Evolutionary conservation across 2,888 invertebrate genomes (phyloP), one percentile per base, ranked within the genome.

Genomic region (Arenicola marina): DNA sequence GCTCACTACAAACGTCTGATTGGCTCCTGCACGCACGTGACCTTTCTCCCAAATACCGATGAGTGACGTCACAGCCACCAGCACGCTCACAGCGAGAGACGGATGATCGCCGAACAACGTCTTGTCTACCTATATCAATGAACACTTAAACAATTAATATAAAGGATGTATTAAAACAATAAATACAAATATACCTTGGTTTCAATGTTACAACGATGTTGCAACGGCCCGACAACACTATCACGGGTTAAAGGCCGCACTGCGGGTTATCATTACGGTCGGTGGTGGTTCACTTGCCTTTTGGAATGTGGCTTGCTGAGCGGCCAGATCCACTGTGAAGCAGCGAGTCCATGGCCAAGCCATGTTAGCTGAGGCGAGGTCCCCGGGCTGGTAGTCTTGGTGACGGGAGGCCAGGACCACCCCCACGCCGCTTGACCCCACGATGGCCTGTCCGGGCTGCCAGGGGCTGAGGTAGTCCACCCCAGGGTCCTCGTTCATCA

Each of bases 401-500:
- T 73, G 67, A 21, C 59, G 64, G 33, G 76, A 75, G 51, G 69
- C 54, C 7, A 71, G 45, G 2, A 82, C 75, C 26, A 67, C 59
- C 3, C 83, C 83, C 7, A 83, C 72, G 4, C 82, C 83, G 56
- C 77, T 78, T 33, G 81, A 68, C n/a, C 84, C 83, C 29, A 72
- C 68, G 0, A 82, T 69, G 1, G 77, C 74, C 44, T 79, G 73
- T 15, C 77, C 80, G 4, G 79, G 55, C 58, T 73, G 69, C 74
- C 78, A 82, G 2, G 80, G 73, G 11, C 68, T 66, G 60, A 83
- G 66, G 70, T 84, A 84, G n/a, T 80, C 76, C 7, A 78, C 83
- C 2, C 84, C 83, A n/a, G 80, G 75, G 45, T 75, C 75, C 44
- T 78, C 77, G 70, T 84, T 84, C 80, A 84, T 79, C 2, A 79